Base-by-base conservation (phyloP, 2,888 invertebrate genomes). In the Calephelis perditalis region DNA sequence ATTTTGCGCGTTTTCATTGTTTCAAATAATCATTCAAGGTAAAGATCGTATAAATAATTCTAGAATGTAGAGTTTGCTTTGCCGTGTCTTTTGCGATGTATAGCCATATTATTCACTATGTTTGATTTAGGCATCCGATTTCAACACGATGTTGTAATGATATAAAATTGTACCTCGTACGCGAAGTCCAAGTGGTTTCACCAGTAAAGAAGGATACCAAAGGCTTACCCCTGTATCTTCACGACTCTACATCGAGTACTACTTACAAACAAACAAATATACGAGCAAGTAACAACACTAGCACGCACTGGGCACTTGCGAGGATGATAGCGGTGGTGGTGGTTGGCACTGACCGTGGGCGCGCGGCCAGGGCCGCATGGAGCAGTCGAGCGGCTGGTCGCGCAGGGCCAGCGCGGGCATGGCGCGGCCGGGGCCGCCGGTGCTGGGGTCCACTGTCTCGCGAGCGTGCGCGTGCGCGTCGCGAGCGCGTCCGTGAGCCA, bases 361-460 rank as follows among this genome's bases (percentile, higher is more conserved):
- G 67, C 68, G 67, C 78, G 82, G 83, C 84, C 84, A 82, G 75
- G 87, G 85, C 80, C 87, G 85, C 91, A 94, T 94, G 81, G 94
- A 94, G 87, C 94, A 95, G 91, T 95, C 95, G 73, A 94, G 91
- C 71, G 94, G 94, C 85, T 94, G 94, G 79, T 86, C 81, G 91
- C 90, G 82, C 77, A 91, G 91, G 72, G 92, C 92, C 80, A 93
- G 91, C 92, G 93, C 93, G 83, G 93, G 94, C 92, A 93, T 92
- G 76, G 91, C 91, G 82, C 90, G 86, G 82, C 84, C 83, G 83
- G 82, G 81, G 82, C 82, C 92, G 91, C 93, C 88, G 91, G 92
- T 91, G 81, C 81, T 75, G 74, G 79, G 81, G 78, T 81, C 84
- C 84, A 84, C 84, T 86, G 87, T 37, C 37, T 37, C 37, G 37